These are phyloP conservation scores for Papilio glaucus DNA, from an alignment of 1,140 invertebrate genomes.

Conservation along the genomic window DNA sequence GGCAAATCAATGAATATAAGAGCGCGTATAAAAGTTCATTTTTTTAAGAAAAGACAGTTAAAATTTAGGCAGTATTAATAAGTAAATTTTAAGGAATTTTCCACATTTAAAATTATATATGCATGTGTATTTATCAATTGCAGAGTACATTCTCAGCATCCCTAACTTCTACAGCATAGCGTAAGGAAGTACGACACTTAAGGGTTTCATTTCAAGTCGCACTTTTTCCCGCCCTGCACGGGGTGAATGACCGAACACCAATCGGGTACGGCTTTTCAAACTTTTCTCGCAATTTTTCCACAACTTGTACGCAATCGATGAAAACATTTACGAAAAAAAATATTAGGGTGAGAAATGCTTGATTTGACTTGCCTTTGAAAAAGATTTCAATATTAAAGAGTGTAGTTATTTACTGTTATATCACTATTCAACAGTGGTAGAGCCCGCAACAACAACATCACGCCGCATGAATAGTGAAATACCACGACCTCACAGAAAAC, in stretches of 20 bases:
- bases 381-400: constrained; percentile 10
- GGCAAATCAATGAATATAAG: too few relatives aligned
- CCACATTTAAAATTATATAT: too few relatives aligned
- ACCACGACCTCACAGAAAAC: too few relatives aligned
- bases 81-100: too few relatives aligned
- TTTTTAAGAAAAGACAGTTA: too few relatives aligned
- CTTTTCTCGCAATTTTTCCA: constrained; percentile 52
- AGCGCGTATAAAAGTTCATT: too few relatives aligned
- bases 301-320: constrained; percentile 55
- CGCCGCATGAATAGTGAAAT: too few relatives aligned
- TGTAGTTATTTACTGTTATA: too few relatives aligned
- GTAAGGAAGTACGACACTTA: constrained; percentile 33
- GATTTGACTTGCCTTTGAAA: background rate
- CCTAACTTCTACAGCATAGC: constrained; percentile 10
- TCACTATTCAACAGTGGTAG: too few relatives aligned
- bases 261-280: constrained; percentile 46
- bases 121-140: too few relatives aligned
- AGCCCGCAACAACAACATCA: too few relatives aligned
- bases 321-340: constrained; percentile 48
- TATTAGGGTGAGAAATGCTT: background rate
- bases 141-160: background rate
- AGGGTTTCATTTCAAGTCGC: constrained; percentile 29
- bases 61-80: too few relatives aligned
- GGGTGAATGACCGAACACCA: constrained; percentile 51
- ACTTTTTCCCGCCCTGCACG: constrained; percentile 8